Evolutionary conservation across 2,113 vertebrate species (phyloP), one percentile per base, ranked within the genome.

Genomic region (Struthidea cinerea): DNA sequence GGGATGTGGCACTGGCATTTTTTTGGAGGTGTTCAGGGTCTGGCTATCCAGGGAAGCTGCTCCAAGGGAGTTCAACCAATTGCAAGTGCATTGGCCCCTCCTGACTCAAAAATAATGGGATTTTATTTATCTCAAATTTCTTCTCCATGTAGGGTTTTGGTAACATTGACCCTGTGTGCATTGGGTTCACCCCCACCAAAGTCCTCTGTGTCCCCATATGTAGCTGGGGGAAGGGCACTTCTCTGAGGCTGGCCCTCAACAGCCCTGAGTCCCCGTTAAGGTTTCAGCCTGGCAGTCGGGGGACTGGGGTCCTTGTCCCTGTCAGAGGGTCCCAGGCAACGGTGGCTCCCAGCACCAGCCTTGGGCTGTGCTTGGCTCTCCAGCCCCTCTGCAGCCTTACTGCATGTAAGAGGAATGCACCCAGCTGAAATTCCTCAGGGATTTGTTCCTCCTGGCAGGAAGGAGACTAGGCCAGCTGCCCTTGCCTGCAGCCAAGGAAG

Each of bases 361-460:
- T 0, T 0, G 1, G 47, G 50, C 44, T 59, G 55, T 24, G 37
- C 35, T 47, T 50, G 28, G 11, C 32, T 70, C 18, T 32, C 23
- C 56, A 30, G 42, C 42, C 28, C 19, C 37, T 46, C 63, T 47
- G 30, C 47, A 4, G 60, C 33, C 57, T 68, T 3, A 3, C 33
- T 52, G 27, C 73, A 35, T 2, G 1, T 57, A 44, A 3, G 71
- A 93, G 73, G 71, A 93, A 95, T 56, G 68, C 35, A 59, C 39
- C 39, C 67, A 41, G 67, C 7, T 5, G 3, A 56, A 94, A 94
- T 92, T 84, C 93, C 94, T 93, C 84, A 52, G 91, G 94, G 89
- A 94, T 94, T 90, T 95, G 73, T 37, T 71, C 71, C 64, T 93
- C 13, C 56, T 89, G 56, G 24, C 86, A 90, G 91, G 80, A 94